phyloP scores from a whole-genome alignment of 2,113 vertebrate genomes.

The Tragelaphus strepsiceros region DNA sequence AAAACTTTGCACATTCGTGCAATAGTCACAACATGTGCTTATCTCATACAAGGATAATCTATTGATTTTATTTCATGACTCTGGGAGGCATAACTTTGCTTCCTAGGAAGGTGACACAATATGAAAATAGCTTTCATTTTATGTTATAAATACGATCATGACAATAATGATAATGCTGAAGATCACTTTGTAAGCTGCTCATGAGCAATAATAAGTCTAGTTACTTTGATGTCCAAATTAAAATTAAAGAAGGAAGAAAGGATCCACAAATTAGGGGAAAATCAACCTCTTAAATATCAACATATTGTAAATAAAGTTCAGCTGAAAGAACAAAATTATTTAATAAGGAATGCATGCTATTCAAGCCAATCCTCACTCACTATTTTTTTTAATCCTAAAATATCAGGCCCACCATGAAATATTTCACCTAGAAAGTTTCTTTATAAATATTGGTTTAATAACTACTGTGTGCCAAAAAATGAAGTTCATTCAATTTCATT shows the following conservation, averaged over 20 bases:
- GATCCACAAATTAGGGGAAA: background rate
- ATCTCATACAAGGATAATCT: background rate
- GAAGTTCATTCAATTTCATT: background rate
- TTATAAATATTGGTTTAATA: background rate
- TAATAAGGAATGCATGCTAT: background rate
- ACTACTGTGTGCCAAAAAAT: background rate
- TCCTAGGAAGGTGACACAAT: background rate
- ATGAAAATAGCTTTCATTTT: background rate
- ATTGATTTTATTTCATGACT: background rate
- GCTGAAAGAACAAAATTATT: background rate
- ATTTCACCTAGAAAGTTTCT: background rate
- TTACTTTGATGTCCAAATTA: background rate
- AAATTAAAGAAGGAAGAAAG: background rate
- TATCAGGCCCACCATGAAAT: background rate
- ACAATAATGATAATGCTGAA: background rate
- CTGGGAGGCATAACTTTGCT: background rate
- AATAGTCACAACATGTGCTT: background rate
- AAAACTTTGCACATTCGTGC: background rate
- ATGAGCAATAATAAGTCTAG: background rate
- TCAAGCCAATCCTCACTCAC: background rate
- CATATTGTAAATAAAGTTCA: background rate
- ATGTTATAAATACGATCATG: background rate
- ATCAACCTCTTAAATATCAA: background rate
- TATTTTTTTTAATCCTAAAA: background rate
- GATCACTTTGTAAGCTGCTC: background rate